Evolutionary conservation across 2,113 vertebrate species (phyloP).

Genomic region (Sinocyclocheilus rhinocerous): DNA sequence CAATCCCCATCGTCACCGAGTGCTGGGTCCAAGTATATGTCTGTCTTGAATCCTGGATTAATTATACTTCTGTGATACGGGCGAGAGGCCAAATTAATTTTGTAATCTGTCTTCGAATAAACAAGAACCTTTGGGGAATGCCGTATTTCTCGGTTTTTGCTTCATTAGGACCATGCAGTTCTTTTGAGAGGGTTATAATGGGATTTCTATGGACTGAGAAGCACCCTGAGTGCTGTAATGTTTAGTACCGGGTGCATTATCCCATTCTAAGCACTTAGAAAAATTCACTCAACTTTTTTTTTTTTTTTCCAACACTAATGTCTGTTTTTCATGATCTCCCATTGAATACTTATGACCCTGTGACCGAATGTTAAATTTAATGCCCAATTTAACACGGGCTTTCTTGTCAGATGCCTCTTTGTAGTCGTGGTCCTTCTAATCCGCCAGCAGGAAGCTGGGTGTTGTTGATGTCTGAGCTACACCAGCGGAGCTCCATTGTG

Average conservation of each 20-base stretch:
- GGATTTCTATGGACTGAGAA: conserved; percentile 36
- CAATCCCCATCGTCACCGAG: conserved; percentile 37
- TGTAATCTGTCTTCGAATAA: conserved; percentile 42
- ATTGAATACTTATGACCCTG: conserved; percentile 73
- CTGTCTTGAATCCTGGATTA: conserved; percentile 53
- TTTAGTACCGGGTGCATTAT: conserved; percentile 39
- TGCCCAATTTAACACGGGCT: conserved; percentile 80
- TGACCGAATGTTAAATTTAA: conserved; percentile 76
- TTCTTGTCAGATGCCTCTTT: conserved; percentile 70
- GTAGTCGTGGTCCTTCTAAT: conserved; percentile 68
- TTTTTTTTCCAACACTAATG: conserved; percentile 30
- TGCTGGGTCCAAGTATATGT: conserved; percentile 54
- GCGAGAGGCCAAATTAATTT: conserved; percentile 55
- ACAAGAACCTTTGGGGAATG: conserved; percentile 32
- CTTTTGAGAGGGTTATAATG: conserved; percentile 33
- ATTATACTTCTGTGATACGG: conserved; percentile 51
- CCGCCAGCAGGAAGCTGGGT: conserved; percentile 63
- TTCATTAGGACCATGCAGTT: conserved; percentile 50
- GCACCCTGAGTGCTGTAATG: conserved; percentile 45
- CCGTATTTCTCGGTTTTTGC: conserved; percentile 44
- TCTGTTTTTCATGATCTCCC: conserved; percentile 62
- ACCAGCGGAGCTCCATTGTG: conserved; percentile 68
- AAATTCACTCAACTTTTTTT: conserved; percentile 40
- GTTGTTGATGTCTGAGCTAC: conserved; percentile 65
- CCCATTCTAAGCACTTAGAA: conserved; percentile 39